Percentiles rank a stretch among this genome's conserved stretches.
Evolutionary conservation across 1,140 invertebrate genomes (phyloP).

Genomic region (Thaumetopoea pityocampa): DNA sequence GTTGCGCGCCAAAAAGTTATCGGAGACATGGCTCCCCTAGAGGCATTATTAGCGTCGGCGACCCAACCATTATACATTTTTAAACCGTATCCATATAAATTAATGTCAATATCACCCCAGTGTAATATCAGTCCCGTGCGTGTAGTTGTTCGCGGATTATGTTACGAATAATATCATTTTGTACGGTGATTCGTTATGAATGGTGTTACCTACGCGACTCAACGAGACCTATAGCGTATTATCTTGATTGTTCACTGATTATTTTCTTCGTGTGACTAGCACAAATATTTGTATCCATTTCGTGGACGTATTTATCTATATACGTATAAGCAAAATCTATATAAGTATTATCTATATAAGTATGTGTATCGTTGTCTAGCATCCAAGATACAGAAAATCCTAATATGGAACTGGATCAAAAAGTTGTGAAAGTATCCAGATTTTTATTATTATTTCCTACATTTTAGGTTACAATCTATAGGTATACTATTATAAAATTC

Average conservation of each 20-base stretch:
- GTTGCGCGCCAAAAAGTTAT: slow-evolving; percentile 38
- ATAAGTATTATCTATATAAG: too few relatives aligned
- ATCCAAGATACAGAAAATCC: too few relatives aligned
- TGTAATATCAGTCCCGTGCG: slow-evolving; percentile 67
- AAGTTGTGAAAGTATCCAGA: too few relatives aligned
- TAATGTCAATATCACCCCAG: slow-evolving; percentile 70
- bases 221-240: slow-evolving; percentile 7
- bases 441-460: too few relatives aligned
- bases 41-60: slow-evolving; percentile 64
- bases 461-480: too few relatives aligned
- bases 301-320: too few relatives aligned
- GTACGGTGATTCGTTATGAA: slow-evolving; percentile 72
- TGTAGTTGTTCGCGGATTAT: slow-evolving; percentile 70
- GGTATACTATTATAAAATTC: too few relatives aligned
- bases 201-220: slow-evolving; percentile 48
- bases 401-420: too few relatives aligned
- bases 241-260: slow-evolving; percentile 30
- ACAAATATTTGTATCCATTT: too few relatives aligned
- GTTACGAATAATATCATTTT: slow-evolving; percentile 75
- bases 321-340: too few relatives aligned
- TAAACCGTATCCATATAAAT: slow-evolving; percentile 75
- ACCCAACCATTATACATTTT: slow-evolving; percentile 70
- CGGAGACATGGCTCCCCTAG: slow-evolving; percentile 32
- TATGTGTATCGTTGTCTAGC: too few relatives aligned
- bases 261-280: too few relatives aligned